Evolutionary conservation across 2,797 vertebrate genomes (phyloP).

Genomic region (Myripristis jacobus): DNA sequence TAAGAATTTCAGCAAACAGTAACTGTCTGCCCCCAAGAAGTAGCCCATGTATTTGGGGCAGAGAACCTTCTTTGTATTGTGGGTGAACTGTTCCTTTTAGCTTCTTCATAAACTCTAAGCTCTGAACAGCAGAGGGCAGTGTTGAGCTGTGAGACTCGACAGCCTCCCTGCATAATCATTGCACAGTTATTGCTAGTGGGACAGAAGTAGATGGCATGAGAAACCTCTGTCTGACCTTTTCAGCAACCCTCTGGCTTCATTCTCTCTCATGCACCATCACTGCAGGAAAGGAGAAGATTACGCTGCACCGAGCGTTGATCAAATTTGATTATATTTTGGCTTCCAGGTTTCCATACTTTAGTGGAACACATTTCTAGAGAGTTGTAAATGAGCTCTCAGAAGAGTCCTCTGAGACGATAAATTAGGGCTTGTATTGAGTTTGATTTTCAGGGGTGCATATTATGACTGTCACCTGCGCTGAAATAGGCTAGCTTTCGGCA

Average conservation of each 20-base stretch:
- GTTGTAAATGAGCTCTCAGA: background rate
- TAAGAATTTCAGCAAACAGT: too few species aligned
- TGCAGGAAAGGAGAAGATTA: background rate
- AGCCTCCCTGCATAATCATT: background rate
- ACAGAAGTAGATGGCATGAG: background rate
- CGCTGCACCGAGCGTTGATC: background rate
- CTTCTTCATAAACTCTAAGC: background rate
- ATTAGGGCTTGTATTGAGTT: background rate
- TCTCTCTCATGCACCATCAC: background rate
- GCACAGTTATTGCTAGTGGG: background rate
- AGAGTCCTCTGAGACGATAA: background rate
- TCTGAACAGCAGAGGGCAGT: slow-evolving; percentile 56
- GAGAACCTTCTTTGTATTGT: too few species aligned
- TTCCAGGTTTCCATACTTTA: background rate
- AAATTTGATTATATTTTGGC: background rate
- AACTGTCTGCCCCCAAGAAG: too few species aligned
- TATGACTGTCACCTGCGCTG: background rate
- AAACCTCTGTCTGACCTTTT: slow-evolving; percentile 12
- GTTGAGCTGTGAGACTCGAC: slow-evolving; percentile 29
- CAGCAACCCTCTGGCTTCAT: background rate
- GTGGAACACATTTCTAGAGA: background rate
- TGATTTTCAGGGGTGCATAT: background rate
- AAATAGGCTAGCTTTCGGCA: background rate
- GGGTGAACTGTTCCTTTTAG: too few species aligned
- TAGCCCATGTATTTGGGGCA: too few species aligned